Base-by-base conservation (phyloP, 2,113 vertebrate species). In the Cromileptes altivelis region DNA sequence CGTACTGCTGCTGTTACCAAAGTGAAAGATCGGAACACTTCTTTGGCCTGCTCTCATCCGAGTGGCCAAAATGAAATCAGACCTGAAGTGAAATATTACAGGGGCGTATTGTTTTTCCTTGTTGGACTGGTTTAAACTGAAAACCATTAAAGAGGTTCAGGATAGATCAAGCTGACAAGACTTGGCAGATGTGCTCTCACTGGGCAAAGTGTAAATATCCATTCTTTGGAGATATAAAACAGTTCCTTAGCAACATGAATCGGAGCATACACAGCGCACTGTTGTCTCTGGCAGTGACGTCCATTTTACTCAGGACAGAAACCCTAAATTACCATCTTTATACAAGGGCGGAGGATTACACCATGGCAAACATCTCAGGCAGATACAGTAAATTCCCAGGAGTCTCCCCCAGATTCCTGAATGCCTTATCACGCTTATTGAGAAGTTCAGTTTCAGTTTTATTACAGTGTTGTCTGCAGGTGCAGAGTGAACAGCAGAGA, bases 221-320 rank as follows among this genome's bases (percentile, higher is more conserved):
- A 85, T 90, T 91, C 89, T 88, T 84, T 84, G 42, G 45, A 60
- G 49, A 64, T 58, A 40, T 74, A 68, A 77, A 82, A 53, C 33
- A 1, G 84, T 75, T 86, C 23, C 93, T 87, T 74, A 69, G 92
- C 89, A 93, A 91, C 92, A 61, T 55, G 64, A 87, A 77, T 84
- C 78, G 64, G n/a, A 83, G 79, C 87, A 63, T 56, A 80, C 60
- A 89, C 53, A 61, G 64, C 1, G 10, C 49, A 42, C 47, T 80
- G 73, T 86, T 84, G 84, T 89, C 85, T 80, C 79, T 37, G 70
- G 11, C 62, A 6, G 78, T 49, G 68, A 75, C 61, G 19, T 80
- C 75, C 75, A 73, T 85, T 89, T 76, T 50, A 78, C 71, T 75
- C 23, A 15, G 25, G 87, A 76, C 74, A 88, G 65, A 78, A 69